phyloP scores from a whole-genome alignment of 1,140 invertebrate species.

The Penaeus vannamei region DNA sequence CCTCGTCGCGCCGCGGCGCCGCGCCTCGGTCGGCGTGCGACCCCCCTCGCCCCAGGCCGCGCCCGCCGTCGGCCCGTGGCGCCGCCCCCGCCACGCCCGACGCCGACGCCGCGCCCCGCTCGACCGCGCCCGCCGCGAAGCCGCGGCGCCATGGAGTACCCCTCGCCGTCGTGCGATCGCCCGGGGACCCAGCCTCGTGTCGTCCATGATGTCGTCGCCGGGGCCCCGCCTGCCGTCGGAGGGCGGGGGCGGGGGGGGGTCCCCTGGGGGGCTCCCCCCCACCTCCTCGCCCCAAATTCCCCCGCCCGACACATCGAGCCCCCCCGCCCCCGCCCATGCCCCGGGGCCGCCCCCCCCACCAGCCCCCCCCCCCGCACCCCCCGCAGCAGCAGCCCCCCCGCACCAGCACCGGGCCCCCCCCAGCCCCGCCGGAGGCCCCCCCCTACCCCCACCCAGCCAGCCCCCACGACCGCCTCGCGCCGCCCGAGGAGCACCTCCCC shows the following conservation, averaged over 20 bases:
- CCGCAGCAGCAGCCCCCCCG: not conserved
- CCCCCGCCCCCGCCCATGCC: not conserved
- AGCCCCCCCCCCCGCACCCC: not conserved
- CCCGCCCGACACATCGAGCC: constrained; percentile 50
- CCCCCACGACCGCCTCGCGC: constrained; percentile 17
- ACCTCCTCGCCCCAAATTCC: constrained; percentile 48
- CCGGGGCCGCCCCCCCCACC: constrained; percentile 52
- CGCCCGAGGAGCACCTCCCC: constrained; percentile 7
- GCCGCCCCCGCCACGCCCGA: constrained; percentile 31
- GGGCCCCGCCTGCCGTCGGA: constrained; percentile 55
- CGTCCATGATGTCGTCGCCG: constrained; percentile 64
- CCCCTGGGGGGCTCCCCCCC: constrained; percentile 40
- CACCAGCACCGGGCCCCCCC: not conserved
- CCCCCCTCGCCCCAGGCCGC: constrained; percentile 30
- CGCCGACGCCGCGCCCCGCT: constrained; percentile 23
- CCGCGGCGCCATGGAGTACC: constrained; percentile 41
- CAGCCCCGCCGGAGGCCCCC: constrained; percentile 3
- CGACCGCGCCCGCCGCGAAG: constrained; percentile 46
- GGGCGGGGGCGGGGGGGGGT: constrained; percentile 37
- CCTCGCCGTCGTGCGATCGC: constrained; percentile 63
- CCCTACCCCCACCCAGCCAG: constrained; percentile 65
- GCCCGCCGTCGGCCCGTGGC: constrained; percentile 42
- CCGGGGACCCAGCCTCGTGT: constrained; percentile 63
- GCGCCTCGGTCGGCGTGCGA: constrained; percentile 24
- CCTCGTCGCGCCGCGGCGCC: constrained; percentile 52